Base-by-base conservation (phyloP, 2,113 vertebrate species). In the Poecile atricapillus region DNA sequence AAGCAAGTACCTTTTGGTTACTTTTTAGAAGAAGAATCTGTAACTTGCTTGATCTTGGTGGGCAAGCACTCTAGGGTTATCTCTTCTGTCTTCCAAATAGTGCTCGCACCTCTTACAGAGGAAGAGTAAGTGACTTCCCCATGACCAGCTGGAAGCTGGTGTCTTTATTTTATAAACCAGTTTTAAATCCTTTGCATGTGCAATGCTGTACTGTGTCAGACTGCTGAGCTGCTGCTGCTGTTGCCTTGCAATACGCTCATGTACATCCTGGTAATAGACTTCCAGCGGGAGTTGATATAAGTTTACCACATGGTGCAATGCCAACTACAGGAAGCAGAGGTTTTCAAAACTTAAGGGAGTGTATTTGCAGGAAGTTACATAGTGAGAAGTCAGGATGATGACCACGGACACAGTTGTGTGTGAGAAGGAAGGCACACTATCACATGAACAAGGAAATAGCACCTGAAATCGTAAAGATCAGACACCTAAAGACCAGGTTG, bases 171-270 rank as follows among this genome's bases (percentile, higher is more conserved):
- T 79, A 82, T 47, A 90, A 78, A 79, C 21, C 10, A n/a, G 46
- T 90, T 82, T 68, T 30, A 79, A 67, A 63, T 71, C n/a, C 47
- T 71, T 49, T 43, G 43, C 39, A 59, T 21, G 21, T 67, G 69
- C 22, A 67, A n/a, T 35, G 28, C 46, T 71, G 15, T 10, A 47
- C 35, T 21, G 28, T 47, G 53, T 65, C 52, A 74, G 15, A 12
- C 31, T 63, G 39, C 39, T 1, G n/a, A 87, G 47, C 44, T 76
- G 24, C 64, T 70, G 77, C 47, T 0, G 5, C 39, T 0, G 0
- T 8, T 79, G 62, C 35, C 52, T 50, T 62, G 59, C 30, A 23
- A 24, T 24, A 44, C 1, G 21, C 33, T 35, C 22, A 16, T 0
- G 31, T 37, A 11, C 6, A 2, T 19, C 37, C 37, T 41, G 49